Evolutionary conservation across 1,140 invertebrate species (phyloP).

Genomic region (Dendrolimus punctatus): DNA sequence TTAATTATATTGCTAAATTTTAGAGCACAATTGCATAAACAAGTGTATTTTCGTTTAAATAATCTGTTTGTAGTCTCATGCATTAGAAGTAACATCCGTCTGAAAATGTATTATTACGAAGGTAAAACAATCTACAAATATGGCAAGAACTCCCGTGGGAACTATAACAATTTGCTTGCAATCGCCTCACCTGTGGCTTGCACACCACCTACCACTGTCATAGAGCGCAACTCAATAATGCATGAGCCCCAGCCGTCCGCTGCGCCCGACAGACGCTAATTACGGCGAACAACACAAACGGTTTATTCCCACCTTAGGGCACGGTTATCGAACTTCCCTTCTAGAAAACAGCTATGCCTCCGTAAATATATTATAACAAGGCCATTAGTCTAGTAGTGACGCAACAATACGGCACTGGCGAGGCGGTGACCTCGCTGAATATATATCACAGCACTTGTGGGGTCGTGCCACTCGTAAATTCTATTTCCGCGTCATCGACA

Average conservation of each 20-base stretch:
- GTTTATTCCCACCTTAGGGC: conserved; percentile 46
- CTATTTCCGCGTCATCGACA: conserved; percentile 54
- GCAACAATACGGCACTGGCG: conserved; percentile 27
- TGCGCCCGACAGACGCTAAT: conserved; percentile 41
- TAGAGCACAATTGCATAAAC: too few species aligned
- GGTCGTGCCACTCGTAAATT: conserved; percentile 47
- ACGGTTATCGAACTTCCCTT: conserved; percentile 50
- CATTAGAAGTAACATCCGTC: not conserved
- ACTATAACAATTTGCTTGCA: conserved; percentile 45
- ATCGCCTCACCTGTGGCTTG: conserved; percentile 17
- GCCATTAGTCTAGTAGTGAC: conserved; percentile 41
- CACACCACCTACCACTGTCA: conserved; percentile 18
- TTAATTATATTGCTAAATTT: too few species aligned
- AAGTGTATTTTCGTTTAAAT: too few species aligned
- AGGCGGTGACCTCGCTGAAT: conserved; percentile 44
- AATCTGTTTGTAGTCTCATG: too few species aligned
- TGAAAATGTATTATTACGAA: conserved; percentile 12
- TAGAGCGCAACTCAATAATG: conserved; percentile 44
- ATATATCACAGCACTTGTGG: conserved; percentile 28
- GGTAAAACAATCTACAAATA: conserved; percentile 12
- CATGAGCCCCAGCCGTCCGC: conserved; percentile 38
- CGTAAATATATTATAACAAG: conserved; percentile 43
- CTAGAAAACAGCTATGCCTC: conserved; percentile 29
- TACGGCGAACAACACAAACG: conserved; percentile 42
- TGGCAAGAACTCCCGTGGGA: conserved; percentile 35